These are phyloP conservation scores for Nycticryphes semicollaris DNA, from an alignment of 2,113 vertebrate genomes.

Conservation along the genomic window DNA sequence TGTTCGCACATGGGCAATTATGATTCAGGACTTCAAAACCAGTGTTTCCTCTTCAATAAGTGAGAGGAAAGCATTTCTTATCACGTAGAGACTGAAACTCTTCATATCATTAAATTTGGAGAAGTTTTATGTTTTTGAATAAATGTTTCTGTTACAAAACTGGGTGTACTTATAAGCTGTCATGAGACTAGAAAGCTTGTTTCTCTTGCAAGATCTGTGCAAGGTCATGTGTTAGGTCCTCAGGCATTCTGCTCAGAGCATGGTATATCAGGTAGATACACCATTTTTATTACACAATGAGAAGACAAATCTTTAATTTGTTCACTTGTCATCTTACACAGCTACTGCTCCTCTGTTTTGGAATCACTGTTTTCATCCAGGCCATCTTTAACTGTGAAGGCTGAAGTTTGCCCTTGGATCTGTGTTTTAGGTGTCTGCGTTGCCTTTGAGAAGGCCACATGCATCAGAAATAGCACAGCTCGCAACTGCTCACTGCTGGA, in stretches of 20 bases:
- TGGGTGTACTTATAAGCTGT: not conserved
- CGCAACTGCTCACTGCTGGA: not conserved
- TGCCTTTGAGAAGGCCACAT: not conserved
- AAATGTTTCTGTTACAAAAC: not conserved
- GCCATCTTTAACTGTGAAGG: not conserved
- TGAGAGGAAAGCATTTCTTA: not conserved
- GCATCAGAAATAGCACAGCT: not conserved
- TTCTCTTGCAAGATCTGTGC: not conserved
- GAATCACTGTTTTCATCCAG: not conserved
- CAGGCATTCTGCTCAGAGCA: not conserved
- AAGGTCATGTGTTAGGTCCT: not conserved
- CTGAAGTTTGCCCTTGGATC: not conserved
- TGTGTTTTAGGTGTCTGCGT: not conserved
- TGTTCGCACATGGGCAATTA: not conserved
- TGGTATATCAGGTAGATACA: not conserved
- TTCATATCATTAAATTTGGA: not conserved
- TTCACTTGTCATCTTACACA: not conserved
- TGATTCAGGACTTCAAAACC: not conserved
- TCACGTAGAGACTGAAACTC: not conserved
- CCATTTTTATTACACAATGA: not conserved
- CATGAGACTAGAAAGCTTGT: not conserved
- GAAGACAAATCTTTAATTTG: not conserved
- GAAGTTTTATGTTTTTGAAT: not conserved
- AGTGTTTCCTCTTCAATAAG: not conserved
- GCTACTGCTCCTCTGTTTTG: not conserved